Percentiles rank a stretch among this genome's conserved stretches.
Evolutionary conservation across 2,113 vertebrate genomes (phyloP).

Genomic region (Ivindomyrus marchei): DNA sequence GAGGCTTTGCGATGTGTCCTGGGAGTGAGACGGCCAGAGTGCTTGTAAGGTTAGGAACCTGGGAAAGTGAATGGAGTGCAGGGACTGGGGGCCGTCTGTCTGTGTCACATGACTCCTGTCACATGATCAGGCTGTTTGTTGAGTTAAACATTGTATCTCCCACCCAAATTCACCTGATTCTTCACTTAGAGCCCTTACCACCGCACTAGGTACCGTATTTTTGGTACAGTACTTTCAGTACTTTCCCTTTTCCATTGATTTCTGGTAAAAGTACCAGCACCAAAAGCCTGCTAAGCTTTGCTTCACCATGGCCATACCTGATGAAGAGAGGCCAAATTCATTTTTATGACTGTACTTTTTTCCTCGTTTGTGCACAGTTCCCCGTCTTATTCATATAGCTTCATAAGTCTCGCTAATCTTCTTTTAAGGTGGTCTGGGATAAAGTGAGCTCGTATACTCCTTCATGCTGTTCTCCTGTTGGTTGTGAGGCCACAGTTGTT

Average conservation of each 20-base stretch:
- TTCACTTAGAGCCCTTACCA: background rate
- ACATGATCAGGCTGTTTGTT: background rate
- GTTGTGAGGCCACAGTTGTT: background rate
- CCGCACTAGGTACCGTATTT: too few relatives aligned
- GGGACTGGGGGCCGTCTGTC: background rate
- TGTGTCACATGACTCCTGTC: slow-evolving; percentile 2
- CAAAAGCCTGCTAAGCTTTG: background rate
- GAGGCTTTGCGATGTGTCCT: background rate
- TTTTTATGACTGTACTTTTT: background rate
- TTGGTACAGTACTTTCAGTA: too few relatives aligned
- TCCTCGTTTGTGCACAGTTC: background rate
- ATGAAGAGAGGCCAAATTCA: background rate
- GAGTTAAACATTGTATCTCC: background rate
- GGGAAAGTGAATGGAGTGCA: background rate
- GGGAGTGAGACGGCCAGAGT: background rate
- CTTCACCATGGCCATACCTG: background rate
- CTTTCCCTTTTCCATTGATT: too few relatives aligned
- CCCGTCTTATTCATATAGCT: background rate
- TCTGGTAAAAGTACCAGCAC: too few relatives aligned
- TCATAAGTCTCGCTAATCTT: background rate
- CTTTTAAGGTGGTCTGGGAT: background rate
- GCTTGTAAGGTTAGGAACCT: background rate
- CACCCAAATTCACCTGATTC: background rate
- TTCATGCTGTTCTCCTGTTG: background rate
- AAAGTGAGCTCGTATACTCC: background rate